Base-by-base conservation (phyloP, 2,888 invertebrate species). In the Cerastis leucographa region DNA sequence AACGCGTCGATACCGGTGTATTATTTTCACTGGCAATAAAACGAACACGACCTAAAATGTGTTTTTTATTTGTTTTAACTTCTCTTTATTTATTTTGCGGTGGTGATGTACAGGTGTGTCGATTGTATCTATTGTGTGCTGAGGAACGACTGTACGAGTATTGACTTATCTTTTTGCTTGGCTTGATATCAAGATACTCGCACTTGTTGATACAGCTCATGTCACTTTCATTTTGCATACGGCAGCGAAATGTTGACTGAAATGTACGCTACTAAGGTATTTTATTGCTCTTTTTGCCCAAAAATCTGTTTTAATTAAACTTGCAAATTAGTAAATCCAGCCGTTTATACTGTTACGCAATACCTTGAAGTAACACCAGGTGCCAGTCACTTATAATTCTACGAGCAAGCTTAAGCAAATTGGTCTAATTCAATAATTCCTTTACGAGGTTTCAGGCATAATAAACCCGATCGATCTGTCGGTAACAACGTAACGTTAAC, bases 21-120 rank as follows among this genome's bases (percentile, higher is more conserved):
- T 94, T 94, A 94, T 95, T 94, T 94, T 92, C 90, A 87, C 91
- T 91, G 91, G 92, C 90, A 92, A 92, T 94, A 94, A 93, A 89
- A 92, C 84, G 90, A 91, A 91, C 89, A 89, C 88, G 87, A 88
- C 86, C 83, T 85, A 86, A 88, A 87, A 76, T 77, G 74, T 75
- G 66, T 76, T 76, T 78, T 83, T 83, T 87, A 79, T 80, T 78
- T 80, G 77, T 81, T 87, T 85, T 80, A 73, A 77, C 71, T 77
- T 71, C 49, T 71, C 14, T 59, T 82, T 80, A 79, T 88, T 81
- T 87, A 78, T 86, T 80, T 76, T 65, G 62, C 67, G 68, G 35
- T 40, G 64, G 40, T 74, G 56, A 66, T 82, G 70, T 73, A 86
- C 54, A 68, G 71, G 71, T 77, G 62, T 78, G 54, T 61, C 71